Evolutionary conservation across 2,888 invertebrate species (phyloP), one percentile per base, ranked within the genome.

Genomic region (Microdon myrmicae): DNA sequence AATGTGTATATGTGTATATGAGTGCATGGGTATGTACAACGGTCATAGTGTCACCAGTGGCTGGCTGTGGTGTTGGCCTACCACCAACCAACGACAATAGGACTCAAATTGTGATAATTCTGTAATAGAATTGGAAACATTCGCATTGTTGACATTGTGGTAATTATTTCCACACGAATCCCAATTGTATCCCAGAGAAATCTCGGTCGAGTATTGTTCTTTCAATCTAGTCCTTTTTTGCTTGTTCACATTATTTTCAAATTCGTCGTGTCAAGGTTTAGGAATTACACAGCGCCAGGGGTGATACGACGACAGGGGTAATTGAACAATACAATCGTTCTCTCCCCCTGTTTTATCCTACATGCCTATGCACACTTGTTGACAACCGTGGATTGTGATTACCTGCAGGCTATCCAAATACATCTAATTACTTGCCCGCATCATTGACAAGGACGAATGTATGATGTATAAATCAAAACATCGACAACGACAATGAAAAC

Each of bases 81-180:
- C n/a, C n/a, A n/a, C n/a, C 13, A 26, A 37, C 29, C 45, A 31
- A 25, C 54, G 25, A 49, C 43, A 55, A 49, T 55, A 29, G 48
- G 14, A 55, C 48, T 49, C 12, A 49, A 44, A 55, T 48, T 44
- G 49, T 56, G 51, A 61, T 61, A 56, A 61, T 61, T 56, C 51
- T 44, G 56, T 56, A 61, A 61, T 61, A 55, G 61, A 61, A 61
- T 61, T 61, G 61, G 44, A 51, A 56, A 56, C 55, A 55, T 61
- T 49, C 61, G 31, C 49, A 55, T 61, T 56, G 55, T 56, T 61
- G 61, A 55, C 61, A 56, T 35, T 55, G 55, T 51, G 61, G 61
- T 55, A 61, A 61, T 61, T 61, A 61, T 49, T 61, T 61, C 55
- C 61, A 49, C 44, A 49, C 44, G 61, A 55, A 61, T 61, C 44